These are phyloP conservation scores for Cromileptes altivelis DNA, from an alignment of 2,113 vertebrate genomes.

Conservation along the genomic window DNA sequence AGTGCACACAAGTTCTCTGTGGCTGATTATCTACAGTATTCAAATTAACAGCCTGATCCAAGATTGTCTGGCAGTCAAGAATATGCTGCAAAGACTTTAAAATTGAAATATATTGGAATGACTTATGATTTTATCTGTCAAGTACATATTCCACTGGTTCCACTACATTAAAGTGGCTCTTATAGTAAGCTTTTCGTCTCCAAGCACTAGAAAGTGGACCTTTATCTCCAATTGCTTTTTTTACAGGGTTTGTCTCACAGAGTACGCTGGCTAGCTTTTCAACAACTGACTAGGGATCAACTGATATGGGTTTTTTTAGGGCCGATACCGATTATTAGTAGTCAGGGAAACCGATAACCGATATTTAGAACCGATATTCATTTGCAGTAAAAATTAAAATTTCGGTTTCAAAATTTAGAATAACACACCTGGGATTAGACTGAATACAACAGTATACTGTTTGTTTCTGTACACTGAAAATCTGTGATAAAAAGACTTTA, in stretches of 20 bases:
- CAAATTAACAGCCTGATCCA: constrained; percentile 36
- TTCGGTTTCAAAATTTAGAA: no score
- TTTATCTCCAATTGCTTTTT: neutral
- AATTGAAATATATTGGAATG: constrained; percentile 53
- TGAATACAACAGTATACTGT: no score
- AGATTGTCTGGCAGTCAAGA: constrained; percentile 45
- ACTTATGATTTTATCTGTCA: constrained; percentile 21
- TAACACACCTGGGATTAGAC: no score
- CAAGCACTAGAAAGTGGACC: constrained; percentile 44
- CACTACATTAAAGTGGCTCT: constrained; percentile 46
- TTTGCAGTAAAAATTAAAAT: no score
- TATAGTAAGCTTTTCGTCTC: constrained; percentile 43
- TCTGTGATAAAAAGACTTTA: no score
- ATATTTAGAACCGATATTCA: no score
- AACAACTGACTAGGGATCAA: no score
- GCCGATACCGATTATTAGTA: no score
- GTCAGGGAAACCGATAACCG: no score
- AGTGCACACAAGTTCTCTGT: constrained; percentile 1
- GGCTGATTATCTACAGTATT: constrained; percentile 13
- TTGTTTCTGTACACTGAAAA: no score
- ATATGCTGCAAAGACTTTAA: constrained; percentile 52
- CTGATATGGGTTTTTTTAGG: no score
- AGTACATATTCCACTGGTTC: constrained; percentile 38
- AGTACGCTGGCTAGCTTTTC: neutral
- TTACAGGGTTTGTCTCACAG: neutral